A percentile compares a stretch with the other conserved stretches of the same genome.
phyloP scores from a whole-genome alignment of 2,888 invertebrate species.

The Drosophila melanosoma region DNA sequence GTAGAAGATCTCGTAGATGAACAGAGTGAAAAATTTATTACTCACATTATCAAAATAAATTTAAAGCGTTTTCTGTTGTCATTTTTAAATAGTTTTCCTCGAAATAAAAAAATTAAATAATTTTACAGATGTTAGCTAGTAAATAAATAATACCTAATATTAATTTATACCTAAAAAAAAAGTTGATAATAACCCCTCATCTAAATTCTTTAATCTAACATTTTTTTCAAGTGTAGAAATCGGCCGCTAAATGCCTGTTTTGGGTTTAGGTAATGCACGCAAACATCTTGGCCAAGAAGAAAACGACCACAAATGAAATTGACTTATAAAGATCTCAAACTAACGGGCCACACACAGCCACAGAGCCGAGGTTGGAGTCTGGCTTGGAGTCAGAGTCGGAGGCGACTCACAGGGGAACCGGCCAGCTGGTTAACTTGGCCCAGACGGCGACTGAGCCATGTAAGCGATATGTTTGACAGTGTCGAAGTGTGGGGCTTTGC shows the following conservation, averaged over 20 bases:
- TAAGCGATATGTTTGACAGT: constrained; percentile 63
- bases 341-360: constrained; percentile 79
- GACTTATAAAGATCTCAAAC: constrained; percentile 81
- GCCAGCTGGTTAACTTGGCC: constrained; percentile 52
- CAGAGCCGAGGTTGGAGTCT: not conserved
- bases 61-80: not conserved
- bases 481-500: constrained; percentile 40
- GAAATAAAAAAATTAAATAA: not conserved
- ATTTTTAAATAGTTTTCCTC: not conserved
- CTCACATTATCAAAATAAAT: not conserved
- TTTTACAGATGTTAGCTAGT: not conserved
- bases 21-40: no score
- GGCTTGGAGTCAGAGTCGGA: not conserved
- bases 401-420: constrained; percentile 54
- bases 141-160: not conserved
- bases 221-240: constrained; percentile 3
- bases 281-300: constrained; percentile 12
- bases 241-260: not conserved
- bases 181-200: not conserved
- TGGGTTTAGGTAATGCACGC: constrained; percentile 14
- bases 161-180: not conserved
- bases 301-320: constrained; percentile 48
- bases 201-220: not conserved
- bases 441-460: constrained; percentile 49
- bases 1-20: not conserved